A percentile compares a stretch with the other conserved stretches of the same genome.
phyloP scores from a whole-genome alignment of 1,140 invertebrate genomes.

The Ceratosolen fusciceps region DNA sequence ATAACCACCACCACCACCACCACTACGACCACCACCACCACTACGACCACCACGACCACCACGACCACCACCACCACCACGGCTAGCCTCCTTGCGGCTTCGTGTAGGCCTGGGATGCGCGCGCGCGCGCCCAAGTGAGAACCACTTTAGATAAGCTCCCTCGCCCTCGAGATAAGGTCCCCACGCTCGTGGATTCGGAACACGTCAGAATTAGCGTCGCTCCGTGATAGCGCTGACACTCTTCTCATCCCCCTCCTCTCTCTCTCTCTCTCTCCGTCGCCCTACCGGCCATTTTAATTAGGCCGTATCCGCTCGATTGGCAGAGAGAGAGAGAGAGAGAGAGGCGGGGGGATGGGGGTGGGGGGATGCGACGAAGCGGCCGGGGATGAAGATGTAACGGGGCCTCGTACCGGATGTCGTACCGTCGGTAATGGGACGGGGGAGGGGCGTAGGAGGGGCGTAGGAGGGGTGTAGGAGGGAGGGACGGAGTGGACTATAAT shows the following conservation, averaged over 20 bases:
- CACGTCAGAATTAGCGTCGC: constrained; percentile 52
- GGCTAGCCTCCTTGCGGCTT: neutral
- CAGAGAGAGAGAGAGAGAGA: no score
- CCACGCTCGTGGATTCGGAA: constrained; percentile 50
- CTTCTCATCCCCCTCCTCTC: neutral
- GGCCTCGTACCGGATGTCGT: no score
- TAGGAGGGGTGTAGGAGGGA: neutral
- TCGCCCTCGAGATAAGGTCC: constrained; percentile 36
- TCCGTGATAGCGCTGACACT: constrained; percentile 35
- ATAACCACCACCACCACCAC: no score
- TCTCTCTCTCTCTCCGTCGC: no score
- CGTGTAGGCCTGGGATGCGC: neutral
- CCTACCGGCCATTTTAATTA: constrained; percentile 37
- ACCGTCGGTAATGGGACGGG: no score
- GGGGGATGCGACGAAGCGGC: neutral
- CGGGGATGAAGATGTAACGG: constrained; percentile 22
- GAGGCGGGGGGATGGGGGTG: neutral
- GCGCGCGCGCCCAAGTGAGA: constrained; percentile 46
- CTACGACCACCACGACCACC: neutral
- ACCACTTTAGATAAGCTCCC: constrained; percentile 52
- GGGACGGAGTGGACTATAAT: neutral
- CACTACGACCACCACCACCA: neutral
- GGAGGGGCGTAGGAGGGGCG: neutral
- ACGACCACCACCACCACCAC: neutral
- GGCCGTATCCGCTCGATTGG: neutral